These are phyloP conservation scores for Eidolon dupreanum DNA, from an alignment of 2,797 vertebrate genomes.

Conservation along the genomic window DNA sequence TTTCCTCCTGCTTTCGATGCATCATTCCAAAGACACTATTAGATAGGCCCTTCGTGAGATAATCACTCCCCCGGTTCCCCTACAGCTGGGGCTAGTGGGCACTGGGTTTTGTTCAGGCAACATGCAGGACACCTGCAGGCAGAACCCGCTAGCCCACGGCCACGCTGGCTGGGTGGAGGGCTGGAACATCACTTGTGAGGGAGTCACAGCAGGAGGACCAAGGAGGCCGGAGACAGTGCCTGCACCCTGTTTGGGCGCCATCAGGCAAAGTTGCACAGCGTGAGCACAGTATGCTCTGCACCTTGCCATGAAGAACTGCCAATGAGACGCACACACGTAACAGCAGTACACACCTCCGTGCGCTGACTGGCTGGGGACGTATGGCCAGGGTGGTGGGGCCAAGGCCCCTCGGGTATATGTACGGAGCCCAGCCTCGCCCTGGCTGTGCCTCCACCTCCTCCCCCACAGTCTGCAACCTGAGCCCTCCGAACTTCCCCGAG, in stretches of 20 bases:
- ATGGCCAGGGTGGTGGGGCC: no score
- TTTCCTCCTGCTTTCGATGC: neutral
- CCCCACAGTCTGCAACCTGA: neutral
- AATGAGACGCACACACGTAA: conserved; percentile 35
- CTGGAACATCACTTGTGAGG: fast-evolving
- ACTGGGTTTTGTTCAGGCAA: neutral
- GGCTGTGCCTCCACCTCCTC: conserved; percentile 70
- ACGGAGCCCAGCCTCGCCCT: neutral
- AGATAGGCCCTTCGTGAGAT: neutral
- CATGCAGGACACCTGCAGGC: no score
- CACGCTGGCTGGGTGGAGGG: no score
- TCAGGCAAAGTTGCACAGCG: neutral
- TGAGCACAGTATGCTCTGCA: neutral
- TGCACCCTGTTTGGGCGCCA: neutral
- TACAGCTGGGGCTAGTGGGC: neutral
- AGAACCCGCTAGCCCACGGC: neutral
- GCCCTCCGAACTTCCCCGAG: neutral
- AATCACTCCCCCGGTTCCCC: neutral
- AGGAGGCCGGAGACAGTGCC: neutral
- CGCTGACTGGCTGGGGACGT: neutral
- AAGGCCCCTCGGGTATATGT: no score
- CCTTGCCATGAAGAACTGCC: neutral
- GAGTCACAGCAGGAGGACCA: fast-evolving
- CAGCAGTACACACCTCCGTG: conserved; percentile 22
- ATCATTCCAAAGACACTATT: neutral